Base-by-base conservation (phyloP, 2,797 vertebrate genomes). In the Diplodus puntazzo region DNA sequence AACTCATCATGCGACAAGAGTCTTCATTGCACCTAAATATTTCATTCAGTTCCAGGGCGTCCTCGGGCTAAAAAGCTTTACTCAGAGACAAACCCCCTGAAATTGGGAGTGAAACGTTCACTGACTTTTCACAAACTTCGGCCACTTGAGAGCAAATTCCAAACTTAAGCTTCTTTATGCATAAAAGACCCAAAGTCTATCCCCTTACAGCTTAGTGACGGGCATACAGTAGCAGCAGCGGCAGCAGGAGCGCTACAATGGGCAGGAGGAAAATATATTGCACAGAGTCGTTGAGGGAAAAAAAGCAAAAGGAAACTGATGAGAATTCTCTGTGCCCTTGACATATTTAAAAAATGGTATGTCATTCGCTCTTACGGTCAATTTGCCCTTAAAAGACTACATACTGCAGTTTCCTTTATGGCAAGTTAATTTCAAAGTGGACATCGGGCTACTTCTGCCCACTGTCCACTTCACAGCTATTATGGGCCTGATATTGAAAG, bases 141-240 rank as follows among this genome's bases (percentile, higher is more conserved):
- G 53, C 81, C 80, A 86, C 87, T 87, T 73, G 85, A 90, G 86
- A 89, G 72, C 69, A 86, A 87, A 86, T 89, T 90, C 63, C 69
- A 85, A 87, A 88, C 75, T 82, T 91, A 92, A 92, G 88, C 83
- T 85, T 64, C 87, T 93, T 92, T 90, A 75, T 64, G 79, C 81
- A 88, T 92, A 90, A 88, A 91, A 87, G 84, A 86, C 75, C 72
- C 71, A 87, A 89, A 89, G 85, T 88, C 83, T 88, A 89, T 89
- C 85, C 82, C 84, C 78, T 88, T 81, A 86, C 80, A 88, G 89
- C 89, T 91, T 81, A 85, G 79, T 64, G 76, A 88, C n/a, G 61
- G 73, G 76, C 74, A 68, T 73, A 75, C 74, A 85, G 80, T 42
- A 57, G 75, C 75, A 68, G 73, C 69, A 55, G 68, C 45, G 67